These are phyloP conservation scores for Cerastis rubricosa DNA, from an alignment of 2,888 invertebrate species.

Conservation along the genomic window DNA sequence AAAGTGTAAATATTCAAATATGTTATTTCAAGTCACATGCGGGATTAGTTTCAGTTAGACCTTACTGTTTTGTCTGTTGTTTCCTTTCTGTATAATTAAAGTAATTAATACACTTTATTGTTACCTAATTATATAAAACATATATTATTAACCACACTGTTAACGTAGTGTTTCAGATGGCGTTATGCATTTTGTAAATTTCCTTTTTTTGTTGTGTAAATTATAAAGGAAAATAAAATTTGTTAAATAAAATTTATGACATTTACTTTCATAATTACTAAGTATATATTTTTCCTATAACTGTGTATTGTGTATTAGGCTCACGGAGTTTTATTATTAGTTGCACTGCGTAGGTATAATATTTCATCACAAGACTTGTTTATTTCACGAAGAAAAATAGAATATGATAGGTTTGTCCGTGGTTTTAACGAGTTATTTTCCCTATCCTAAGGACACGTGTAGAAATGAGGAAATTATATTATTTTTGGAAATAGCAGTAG, in stretches of 20 bases:
- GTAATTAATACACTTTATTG: slow-evolving; percentile 49
- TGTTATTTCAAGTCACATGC: background rate
- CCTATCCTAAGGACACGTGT: too few relatives aligned
- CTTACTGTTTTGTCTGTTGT: background rate
- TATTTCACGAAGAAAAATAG: background rate
- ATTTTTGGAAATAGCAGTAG: background rate
- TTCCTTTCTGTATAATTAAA: slow-evolving; percentile 11
- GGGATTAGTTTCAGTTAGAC: background rate
- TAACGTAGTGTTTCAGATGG: slow-evolving; percentile 78
- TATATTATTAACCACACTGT: slow-evolving; percentile 66
- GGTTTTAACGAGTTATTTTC: background rate
- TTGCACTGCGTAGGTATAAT: background rate
- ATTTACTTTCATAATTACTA: slow-evolving; percentile 24
- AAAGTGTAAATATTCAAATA: background rate
- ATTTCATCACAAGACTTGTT: background rate
- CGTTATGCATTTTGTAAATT: slow-evolving; percentile 87
- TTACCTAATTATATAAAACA: slow-evolving; percentile 70
- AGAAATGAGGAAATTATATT: background rate
- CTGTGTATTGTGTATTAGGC: background rate
- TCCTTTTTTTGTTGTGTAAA: slow-evolving; percentile 80
- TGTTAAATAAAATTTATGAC: slow-evolving; percentile 64
- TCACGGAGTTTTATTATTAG: background rate
- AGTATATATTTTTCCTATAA: background rate
- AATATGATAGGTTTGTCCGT: background rate
- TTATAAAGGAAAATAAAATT: slow-evolving; percentile 78